A percentile compares a stretch with the other conserved stretches of the same genome.
phyloP scores from a whole-genome alignment of 2,888 invertebrate genomes.

The Eucera pruinosa region DNA sequence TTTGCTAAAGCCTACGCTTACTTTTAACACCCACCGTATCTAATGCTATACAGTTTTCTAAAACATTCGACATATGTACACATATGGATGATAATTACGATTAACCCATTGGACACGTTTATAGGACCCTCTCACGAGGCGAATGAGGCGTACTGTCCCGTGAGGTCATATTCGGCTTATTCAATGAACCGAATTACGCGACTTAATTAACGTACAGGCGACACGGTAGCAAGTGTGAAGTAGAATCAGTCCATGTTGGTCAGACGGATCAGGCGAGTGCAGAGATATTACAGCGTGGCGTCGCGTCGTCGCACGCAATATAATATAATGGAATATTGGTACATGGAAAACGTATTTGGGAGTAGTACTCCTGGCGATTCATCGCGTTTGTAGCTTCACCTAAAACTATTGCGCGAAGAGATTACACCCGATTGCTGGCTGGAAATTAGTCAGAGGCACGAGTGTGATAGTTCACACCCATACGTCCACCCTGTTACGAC shows the following conservation, averaged over 20 bases:
- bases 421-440: neutral
- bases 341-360: constrained; percentile 25
- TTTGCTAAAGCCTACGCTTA: too few relatives aligned
- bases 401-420: constrained; percentile 8
- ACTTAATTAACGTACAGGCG: neutral
- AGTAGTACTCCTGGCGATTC: neutral
- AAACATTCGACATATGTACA: too few relatives aligned
- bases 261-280: too few relatives aligned
- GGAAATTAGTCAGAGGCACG: constrained; percentile 8
- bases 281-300: neutral
- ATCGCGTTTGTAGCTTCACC: neutral
- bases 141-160: too few relatives aligned
- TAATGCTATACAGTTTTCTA: too few relatives aligned
- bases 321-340: neutral
- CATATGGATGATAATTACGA: too few relatives aligned
- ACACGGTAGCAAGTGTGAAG: neutral
- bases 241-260: constrained; percentile 1
- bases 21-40: too few relatives aligned
- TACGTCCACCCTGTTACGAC: neutral
- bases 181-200: too few relatives aligned
- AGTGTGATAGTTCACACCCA: neutral
- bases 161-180: too few relatives aligned
- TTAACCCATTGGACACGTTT: too few relatives aligned
- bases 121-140: too few relatives aligned
- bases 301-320: constrained; percentile 2